Conservation (phyloP, 2,888 invertebrate genomes). For the Macrophya annulata region DNA sequence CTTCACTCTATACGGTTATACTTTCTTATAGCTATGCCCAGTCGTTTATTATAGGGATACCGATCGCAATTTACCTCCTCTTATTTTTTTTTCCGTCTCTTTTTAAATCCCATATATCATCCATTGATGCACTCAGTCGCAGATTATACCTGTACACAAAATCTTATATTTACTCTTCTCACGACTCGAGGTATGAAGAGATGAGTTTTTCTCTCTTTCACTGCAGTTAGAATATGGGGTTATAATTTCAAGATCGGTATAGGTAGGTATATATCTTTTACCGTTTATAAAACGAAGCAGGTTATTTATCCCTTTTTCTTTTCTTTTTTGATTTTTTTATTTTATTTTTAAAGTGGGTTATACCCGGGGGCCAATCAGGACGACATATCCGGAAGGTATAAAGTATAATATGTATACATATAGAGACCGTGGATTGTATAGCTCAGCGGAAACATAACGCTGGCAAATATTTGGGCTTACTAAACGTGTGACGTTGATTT, state of each 20-base stretch:
- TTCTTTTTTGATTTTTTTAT: neutral
- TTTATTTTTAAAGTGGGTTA: neutral
- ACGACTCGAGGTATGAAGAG: conserved; percentile 27
- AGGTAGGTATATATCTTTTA: neutral
- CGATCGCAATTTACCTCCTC: neutral
- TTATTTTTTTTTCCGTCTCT: neutral
- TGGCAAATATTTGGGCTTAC: conserved; percentile 50
- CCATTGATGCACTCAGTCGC: conserved; percentile 10
- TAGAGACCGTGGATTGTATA: neutral
- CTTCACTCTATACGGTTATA: neutral
- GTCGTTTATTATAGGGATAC: conserved; percentile 7
- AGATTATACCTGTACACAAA: neutral
- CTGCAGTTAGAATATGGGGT: conserved; percentile 1
- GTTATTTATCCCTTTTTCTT: conserved; percentile 28
- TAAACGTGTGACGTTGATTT: conserved; percentile 66
- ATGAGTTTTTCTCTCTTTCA: neutral
- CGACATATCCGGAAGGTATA: conserved; percentile 3
- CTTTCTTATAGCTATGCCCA: neutral
- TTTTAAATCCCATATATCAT: neutral
- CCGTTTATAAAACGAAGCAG: conserved; percentile 17
- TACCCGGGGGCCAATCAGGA: conserved; percentile 1
- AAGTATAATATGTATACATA: neutral
- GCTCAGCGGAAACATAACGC: conserved; percentile 15
- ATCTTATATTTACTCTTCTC: conserved; percentile 50
- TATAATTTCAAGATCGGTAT: conserved; percentile 6